These are phyloP conservation scores for Hydrozoanthus tunicans DNA, from an alignment of 64 coral and sea anemone genomes.

Conservation along the genomic window DNA sequence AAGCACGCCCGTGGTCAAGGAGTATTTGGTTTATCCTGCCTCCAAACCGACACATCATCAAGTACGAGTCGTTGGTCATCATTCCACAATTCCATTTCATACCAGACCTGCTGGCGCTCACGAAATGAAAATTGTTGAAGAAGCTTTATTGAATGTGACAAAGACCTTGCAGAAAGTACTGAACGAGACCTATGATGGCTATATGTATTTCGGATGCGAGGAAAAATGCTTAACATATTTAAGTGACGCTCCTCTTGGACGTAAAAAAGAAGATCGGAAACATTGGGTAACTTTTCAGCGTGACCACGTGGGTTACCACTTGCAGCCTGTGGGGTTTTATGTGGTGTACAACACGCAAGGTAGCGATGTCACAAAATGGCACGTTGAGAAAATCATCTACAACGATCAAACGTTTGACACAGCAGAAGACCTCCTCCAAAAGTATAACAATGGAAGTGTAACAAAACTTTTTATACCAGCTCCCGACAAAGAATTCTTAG, in stretches of 20 bases:
- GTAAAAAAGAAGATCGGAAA: conserved; percentile 36
- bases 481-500: not conserved
- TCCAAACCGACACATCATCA: not conserved
- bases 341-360: conserved; percentile 49
- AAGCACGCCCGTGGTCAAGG: conserved; percentile 53
- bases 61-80: conserved; percentile 1
- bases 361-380: conserved; percentile 38
- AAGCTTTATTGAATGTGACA: conserved; percentile 33
- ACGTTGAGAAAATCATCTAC: conserved; percentile 59
- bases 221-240: conserved; percentile 35
- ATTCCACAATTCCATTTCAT: conserved; percentile 22
- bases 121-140: not conserved
- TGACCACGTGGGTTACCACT: not conserved
- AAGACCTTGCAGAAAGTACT: conserved; percentile 29
- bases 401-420: conserved; percentile 38
- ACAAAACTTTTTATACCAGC: conserved; percentile 40
- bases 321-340: conserved; percentile 53
- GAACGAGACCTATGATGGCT: conserved; percentile 68
- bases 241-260: conserved; percentile 49
- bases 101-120: conserved; percentile 8
- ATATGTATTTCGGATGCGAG: conserved; percentile 45
- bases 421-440: conserved; percentile 42
- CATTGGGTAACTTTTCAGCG: conserved; percentile 62
- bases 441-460: conserved; percentile 36
- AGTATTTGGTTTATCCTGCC: conserved; percentile 57